These are phyloP conservation scores for Platichthys stellatus DNA, from an alignment of 2,113 vertebrate genomes.

Conservation along the genomic window DNA sequence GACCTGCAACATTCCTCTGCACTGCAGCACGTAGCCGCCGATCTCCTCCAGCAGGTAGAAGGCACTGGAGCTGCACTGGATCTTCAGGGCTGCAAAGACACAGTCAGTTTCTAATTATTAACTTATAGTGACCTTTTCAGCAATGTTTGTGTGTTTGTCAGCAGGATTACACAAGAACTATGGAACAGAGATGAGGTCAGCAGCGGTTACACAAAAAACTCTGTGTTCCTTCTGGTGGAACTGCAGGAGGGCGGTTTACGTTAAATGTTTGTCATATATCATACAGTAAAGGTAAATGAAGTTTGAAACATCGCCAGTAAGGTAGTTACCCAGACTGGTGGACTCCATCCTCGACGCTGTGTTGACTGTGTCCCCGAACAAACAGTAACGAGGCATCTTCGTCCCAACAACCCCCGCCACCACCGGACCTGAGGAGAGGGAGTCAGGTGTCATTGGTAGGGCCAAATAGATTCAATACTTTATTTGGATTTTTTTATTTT, in stretches of 20 bases:
- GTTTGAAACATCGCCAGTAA: neutral
- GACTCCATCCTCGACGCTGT: constrained; percentile 94
- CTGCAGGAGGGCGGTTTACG: no score
- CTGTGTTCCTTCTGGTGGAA: no score
- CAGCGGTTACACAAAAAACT: no score
- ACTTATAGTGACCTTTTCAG: no score
- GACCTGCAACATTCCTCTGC: constrained; percentile 87
- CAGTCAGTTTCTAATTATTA: no score
- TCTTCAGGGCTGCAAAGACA: constrained; percentile 86
- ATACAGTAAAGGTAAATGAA: no score
- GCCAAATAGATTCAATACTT: fast-evolving
- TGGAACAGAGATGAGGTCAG: no score
- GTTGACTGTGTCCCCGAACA: constrained; percentile 94
- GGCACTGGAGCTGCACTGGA: constrained; percentile 88
- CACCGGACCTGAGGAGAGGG: constrained; percentile 82
- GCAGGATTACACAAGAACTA: no score
- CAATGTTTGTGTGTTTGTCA: no score
- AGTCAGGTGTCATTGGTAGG: neutral
- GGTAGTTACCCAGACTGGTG: constrained; percentile 84
- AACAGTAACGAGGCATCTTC: constrained; percentile 92
- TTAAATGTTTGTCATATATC: no score
- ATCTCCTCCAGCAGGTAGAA: constrained; percentile 90
- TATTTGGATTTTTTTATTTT: no score
- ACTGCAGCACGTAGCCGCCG: constrained; percentile 85
- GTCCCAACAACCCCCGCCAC: constrained; percentile 92